These are phyloP conservation scores for Oreocharis arfaki DNA, from an alignment of 2,113 vertebrate species.

Conservation along the genomic window DNA sequence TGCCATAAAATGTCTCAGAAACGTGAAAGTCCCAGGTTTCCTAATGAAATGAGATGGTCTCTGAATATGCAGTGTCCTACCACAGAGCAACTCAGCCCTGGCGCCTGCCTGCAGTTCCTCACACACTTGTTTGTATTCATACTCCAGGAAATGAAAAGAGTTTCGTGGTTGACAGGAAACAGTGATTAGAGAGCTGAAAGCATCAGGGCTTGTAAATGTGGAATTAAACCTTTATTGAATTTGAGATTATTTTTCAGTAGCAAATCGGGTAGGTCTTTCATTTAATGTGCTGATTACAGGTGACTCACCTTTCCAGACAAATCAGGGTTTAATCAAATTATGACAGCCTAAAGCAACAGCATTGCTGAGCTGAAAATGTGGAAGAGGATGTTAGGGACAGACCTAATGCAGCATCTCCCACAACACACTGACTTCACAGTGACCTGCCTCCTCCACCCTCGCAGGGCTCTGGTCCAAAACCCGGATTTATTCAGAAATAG, in stretches of 20 bases:
- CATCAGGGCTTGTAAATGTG: not conserved
- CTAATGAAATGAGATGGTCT: not conserved
- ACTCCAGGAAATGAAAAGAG: not conserved
- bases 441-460: not conserved
- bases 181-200: not conserved
- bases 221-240: slow-evolving; percentile 5
- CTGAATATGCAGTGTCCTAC: not conserved
- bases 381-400: not conserved
- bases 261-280: not conserved
- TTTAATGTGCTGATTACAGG: slow-evolving; percentile 21
- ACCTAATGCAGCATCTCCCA: not conserved
- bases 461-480: not conserved
- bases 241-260: not conserved
- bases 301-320: slow-evolving; percentile 25
- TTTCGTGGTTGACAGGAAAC: not conserved
- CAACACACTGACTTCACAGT: not conserved
- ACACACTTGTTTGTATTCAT: not conserved
- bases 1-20: not conserved
- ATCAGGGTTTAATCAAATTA: slow-evolving; percentile 11
- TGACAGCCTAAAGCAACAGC: not conserved
- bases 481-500: not conserved
- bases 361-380: not conserved
- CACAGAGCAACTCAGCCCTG: not conserved
- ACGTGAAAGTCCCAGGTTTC: not conserved
- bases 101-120: fast-evolving